These are phyloP conservation scores for Zaprionus taronus DNA, from an alignment of 1,140 invertebrate genomes.

Conservation along the genomic window DNA sequence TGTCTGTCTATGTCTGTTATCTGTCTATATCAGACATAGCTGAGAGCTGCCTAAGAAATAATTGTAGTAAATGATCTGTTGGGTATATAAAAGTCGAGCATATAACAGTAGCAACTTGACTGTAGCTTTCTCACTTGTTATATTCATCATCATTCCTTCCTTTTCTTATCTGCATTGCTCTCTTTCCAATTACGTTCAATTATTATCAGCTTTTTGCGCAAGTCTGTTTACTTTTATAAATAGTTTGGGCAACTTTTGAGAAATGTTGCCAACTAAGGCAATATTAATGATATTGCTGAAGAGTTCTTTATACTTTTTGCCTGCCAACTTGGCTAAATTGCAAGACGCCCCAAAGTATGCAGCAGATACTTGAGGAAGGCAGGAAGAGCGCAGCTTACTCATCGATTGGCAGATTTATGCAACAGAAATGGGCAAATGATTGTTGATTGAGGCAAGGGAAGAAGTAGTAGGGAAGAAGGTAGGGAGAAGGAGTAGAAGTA, in stretches of 20 bases:
- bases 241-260: background rate
- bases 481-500: background rate
- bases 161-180: background rate
- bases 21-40: too few relatives aligned
- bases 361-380: background rate
- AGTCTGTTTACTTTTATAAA: background rate
- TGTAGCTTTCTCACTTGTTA: background rate
- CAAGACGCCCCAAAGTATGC: conserved; percentile 24
- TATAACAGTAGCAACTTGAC: background rate
- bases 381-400: background rate
- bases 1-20: too few relatives aligned
- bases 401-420: conserved; percentile 14
- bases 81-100: background rate
- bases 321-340: too few relatives aligned
- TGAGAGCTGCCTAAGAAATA: too few relatives aligned
- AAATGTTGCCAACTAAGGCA: conserved; percentile 19
- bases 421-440: conserved; percentile 35
- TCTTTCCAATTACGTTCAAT: background rate
- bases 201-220: background rate
- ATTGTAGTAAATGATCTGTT: too few relatives aligned
- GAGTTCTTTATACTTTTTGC: conserved; percentile 11
- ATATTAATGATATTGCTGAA: conserved; percentile 17
- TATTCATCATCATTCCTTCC: too few relatives aligned
- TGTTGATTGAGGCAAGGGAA: conserved; percentile 24
- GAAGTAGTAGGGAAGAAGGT: background rate